Evolutionary conservation across 2,113 vertebrate species (phyloP).

Genomic region (Muntiacus muntjak): DNA sequence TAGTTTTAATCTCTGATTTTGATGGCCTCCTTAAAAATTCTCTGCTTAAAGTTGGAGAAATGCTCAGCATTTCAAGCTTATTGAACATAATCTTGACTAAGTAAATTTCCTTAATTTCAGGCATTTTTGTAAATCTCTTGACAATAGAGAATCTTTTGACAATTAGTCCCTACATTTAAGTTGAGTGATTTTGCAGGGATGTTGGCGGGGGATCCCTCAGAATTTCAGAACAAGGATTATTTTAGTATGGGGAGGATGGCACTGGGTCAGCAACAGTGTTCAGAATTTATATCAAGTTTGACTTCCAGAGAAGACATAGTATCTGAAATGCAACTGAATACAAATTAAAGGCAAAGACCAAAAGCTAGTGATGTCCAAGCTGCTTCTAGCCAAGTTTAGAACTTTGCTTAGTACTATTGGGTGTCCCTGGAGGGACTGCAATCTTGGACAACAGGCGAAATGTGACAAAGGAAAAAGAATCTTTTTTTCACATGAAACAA

Average conservation of each 20-base stretch:
- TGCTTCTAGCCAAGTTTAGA: background rate
- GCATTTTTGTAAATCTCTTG: background rate
- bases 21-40: constrained; percentile 37
- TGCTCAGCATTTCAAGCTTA: constrained; percentile 13
- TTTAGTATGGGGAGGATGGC: background rate
- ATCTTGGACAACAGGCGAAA: background rate
- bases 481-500: background rate
- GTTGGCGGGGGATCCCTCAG: background rate
- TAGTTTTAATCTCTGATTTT: constrained; percentile 55
- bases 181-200: background rate
- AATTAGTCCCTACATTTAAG: background rate
- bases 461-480: background rate
- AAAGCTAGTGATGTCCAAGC: background rate
- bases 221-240: background rate
- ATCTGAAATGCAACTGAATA: background rate
- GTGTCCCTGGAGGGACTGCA: background rate
- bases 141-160: background rate
- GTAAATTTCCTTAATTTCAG: background rate
- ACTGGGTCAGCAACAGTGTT: background rate
- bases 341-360: background rate
- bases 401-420: background rate
- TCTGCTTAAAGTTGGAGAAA: background rate
- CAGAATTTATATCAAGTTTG: background rate
- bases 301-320: background rate
- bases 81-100: constrained; percentile 9